These are phyloP conservation scores for Leptobrachium leishanense DNA, from an alignment of 2,113 vertebrate species.

Conservation along the genomic window DNA sequence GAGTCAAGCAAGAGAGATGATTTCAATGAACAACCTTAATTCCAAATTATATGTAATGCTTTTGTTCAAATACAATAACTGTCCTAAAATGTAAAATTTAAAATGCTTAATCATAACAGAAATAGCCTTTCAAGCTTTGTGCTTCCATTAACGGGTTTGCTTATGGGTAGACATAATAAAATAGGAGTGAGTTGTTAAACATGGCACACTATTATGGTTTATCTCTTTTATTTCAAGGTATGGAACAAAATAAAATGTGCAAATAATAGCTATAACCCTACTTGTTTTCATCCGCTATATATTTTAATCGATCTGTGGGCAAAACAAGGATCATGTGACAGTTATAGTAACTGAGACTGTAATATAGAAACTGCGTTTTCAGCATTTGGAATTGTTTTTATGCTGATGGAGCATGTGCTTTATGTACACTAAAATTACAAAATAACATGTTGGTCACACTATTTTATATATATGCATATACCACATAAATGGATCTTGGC, in stretches of 20 bases:
- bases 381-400: too few species aligned
- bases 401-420: too few species aligned
- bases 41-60: slow-evolving; percentile 13
- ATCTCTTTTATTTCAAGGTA: neutral
- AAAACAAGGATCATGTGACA: too few species aligned
- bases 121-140: neutral
- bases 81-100: neutral
- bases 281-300: neutral
- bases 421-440: too few species aligned
- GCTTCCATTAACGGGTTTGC: too few species aligned
- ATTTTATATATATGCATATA: too few species aligned
- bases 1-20: neutral
- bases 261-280: neutral
- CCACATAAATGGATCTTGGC: too few species aligned
- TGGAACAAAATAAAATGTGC: neutral
- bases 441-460: too few species aligned
- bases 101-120: neutral
- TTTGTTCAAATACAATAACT: neutral
- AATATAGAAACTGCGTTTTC: too few species aligned
- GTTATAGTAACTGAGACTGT: too few species aligned
- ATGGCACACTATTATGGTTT: neutral
- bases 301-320: too few species aligned
- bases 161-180: neutral
- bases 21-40: neutral
- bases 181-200: neutral